Percentiles rank a stretch among this genome's conserved stretches.
Evolutionary conservation across 2,888 invertebrate species (phyloP).

Genomic region (Erebia aethiops): DNA sequence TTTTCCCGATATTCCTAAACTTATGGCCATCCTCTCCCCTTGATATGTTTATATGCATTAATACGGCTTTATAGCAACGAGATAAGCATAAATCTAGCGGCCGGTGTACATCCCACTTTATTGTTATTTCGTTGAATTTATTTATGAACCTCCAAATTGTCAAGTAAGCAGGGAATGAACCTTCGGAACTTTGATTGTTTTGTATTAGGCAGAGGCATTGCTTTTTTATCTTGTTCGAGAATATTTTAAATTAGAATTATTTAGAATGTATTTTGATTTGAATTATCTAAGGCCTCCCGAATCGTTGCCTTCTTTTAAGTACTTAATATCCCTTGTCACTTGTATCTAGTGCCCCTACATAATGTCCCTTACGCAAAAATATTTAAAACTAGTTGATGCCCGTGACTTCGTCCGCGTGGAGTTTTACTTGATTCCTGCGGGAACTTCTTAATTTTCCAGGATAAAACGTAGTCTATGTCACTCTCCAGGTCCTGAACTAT

Average conservation of each 20-base stretch:
- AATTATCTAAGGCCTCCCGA: no score
- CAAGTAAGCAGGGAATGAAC: constrained; percentile 50
- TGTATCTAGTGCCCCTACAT: no score
- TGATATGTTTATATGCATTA: constrained; percentile 72
- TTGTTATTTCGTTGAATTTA: constrained; percentile 64
- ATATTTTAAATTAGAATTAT: not conserved
- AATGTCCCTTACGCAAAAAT: no score
- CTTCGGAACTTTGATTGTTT: constrained; percentile 21
- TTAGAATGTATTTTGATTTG: not conserved
- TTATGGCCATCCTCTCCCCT: constrained; percentile 46
- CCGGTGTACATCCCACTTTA: constrained; percentile 65
- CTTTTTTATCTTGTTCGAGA: not conserved
- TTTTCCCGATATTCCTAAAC: constrained; percentile 35
- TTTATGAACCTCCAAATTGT: constrained; percentile 61
- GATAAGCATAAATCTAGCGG: constrained; percentile 75
- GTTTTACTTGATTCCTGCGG: no score
- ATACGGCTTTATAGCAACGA: constrained; percentile 69
- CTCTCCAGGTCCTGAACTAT: no score
- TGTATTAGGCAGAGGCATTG: constrained; percentile 11
- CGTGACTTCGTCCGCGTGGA: no score
- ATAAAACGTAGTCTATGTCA: no score
- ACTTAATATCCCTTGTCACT: no score
- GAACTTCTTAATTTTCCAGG: no score
- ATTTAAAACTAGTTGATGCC: no score
- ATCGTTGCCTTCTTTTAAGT: no score